Evolutionary conservation across 1,140 invertebrate species (phyloP), one percentile per base, ranked within the genome.

Genomic region (Platyscapa corneri): DNA sequence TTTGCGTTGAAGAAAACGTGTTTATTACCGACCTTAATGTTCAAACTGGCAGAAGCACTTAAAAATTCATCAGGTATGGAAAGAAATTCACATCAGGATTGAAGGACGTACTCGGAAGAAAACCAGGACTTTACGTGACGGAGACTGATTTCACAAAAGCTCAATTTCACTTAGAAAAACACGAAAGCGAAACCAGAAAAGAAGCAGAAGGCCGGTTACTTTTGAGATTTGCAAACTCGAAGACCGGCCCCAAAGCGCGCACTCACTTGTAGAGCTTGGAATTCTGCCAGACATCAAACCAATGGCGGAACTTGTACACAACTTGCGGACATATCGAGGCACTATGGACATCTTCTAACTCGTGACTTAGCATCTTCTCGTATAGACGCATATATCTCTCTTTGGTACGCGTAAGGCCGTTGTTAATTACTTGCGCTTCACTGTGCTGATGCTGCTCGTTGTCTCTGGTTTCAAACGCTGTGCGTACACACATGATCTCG

Each of bases 361-460:
- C 89, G 0, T 82, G 83, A 3, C 85, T 65, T 20, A 90, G 65
- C 85, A 90, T 87, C 56, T 91, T 88, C 1, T 93, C 90, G 86
- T 92, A 90, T 0, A 90, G 82, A 42, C 87, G 91, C 49, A 90
- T 89, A 72, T 90, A 93, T 80, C 91, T 92, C 30, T 92, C 90
- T 79, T 92, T 93, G 23, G 86, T 88, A 64, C 88, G 90, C 8
- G 83, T 88, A 18, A 89, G 37, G 74, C 87, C 89, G 42, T 32
- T 87, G 32, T 34, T 88, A 56, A 46, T 0, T 5, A 16, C 18
- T 10, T 18, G 14, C 18, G 23, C 18, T 16, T 20, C 18, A 16
- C 18, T 16, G 0, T 37, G 67, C 12, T 72, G 70, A 10, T n/a
- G 23, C 30, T 67, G 30, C 64, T 67, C 64, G 70, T 23, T 3